Percentiles rank a stretch among this genome's conserved stretches.
Conservation (phyloP, 1,140 invertebrate genomes). For the Scaptodrosophila lebanonensis region DNA sequence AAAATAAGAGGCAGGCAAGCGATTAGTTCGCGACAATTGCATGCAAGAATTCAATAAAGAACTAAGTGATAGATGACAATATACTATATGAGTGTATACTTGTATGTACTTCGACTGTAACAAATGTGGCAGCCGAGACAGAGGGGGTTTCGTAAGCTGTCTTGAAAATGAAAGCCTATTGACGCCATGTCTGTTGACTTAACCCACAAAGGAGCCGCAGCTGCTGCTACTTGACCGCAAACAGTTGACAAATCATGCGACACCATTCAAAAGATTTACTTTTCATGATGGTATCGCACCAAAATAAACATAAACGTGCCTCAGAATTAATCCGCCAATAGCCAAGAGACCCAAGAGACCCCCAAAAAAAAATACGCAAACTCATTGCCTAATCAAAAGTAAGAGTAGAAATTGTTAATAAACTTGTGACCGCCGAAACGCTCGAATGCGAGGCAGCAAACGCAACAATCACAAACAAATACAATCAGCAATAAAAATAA, state of each 20-base stretch:
- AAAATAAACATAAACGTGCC: background rate
- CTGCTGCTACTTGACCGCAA: constrained; percentile 20
- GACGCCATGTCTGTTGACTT: constrained; percentile 36
- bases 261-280: constrained; percentile 63
- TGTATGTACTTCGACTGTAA: no score
- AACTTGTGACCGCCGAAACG: constrained; percentile 9
- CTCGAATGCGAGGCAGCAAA: constrained; percentile 6
- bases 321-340: constrained; percentile 62
- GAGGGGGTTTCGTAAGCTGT: no score
- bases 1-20: constrained; percentile 11
- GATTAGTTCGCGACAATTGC: constrained; percentile 19
- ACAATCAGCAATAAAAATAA: constrained; percentile 14
- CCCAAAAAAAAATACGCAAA: constrained; percentile 43
- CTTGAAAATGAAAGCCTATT: constrained; percentile 67
- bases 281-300: constrained; percentile 28
- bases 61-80: constrained; percentile 28
- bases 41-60: constrained; percentile 54
- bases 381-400: constrained; percentile 71
- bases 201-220: constrained; percentile 42
- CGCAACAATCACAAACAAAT: background rate
- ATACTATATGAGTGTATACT: constrained; percentile 11
- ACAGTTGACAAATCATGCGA: constrained; percentile 65
- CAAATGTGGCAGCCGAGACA: no score
- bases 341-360: no score
- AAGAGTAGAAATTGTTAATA: constrained; percentile 63